phyloP scores from a whole-genome alignment of 2,113 vertebrate species.

The Ceuthmochares aereus region DNA sequence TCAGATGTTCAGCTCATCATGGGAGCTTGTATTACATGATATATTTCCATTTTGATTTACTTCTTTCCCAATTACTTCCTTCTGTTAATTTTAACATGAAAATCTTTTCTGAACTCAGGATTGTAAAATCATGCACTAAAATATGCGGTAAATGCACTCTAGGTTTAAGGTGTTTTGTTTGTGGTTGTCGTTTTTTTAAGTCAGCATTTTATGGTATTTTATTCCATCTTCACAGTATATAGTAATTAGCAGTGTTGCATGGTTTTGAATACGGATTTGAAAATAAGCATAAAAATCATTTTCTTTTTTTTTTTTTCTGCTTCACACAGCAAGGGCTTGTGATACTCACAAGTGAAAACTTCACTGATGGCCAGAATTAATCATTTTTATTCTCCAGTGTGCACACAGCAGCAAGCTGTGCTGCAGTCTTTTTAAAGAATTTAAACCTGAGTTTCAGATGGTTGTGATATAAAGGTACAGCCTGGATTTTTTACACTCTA shows the following conservation, averaged over 20 bases:
- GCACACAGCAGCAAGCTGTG: slow-evolving; percentile 35
- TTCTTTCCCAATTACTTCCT: not conserved
- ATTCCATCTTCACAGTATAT: slow-evolving; percentile 1
- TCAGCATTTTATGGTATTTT: slow-evolving; percentile 2
- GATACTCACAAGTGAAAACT: slow-evolving; percentile 13
- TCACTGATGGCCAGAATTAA: slow-evolving; percentile 44
- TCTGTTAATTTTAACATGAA: slow-evolving; percentile 31
- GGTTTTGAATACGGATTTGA: slow-evolving; percentile 51
- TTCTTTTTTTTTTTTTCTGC: slow-evolving; percentile 14
- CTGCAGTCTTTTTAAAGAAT: slow-evolving; percentile 56
- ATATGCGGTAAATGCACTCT: not conserved
- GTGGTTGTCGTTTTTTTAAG: not conserved
- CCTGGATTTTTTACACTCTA: not conserved
- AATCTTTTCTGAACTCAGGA: not conserved
- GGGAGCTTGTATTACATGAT: not conserved
- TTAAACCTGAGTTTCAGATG: slow-evolving; percentile 52
- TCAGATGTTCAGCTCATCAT: not conserved
- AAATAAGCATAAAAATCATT: slow-evolving; percentile 33
- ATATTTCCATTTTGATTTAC: not conserved
- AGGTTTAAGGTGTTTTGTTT: slow-evolving; percentile 3
- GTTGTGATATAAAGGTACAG: slow-evolving; percentile 14
- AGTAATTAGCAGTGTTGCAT: slow-evolving; percentile 27
- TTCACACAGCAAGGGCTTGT: slow-evolving; percentile 35
- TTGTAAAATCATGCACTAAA: not conserved
- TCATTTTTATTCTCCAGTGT: slow-evolving; percentile 35